Evolutionary conservation across 2,797 vertebrate genomes (phyloP).

Genomic region (Philypnodon macrostomus): DNA sequence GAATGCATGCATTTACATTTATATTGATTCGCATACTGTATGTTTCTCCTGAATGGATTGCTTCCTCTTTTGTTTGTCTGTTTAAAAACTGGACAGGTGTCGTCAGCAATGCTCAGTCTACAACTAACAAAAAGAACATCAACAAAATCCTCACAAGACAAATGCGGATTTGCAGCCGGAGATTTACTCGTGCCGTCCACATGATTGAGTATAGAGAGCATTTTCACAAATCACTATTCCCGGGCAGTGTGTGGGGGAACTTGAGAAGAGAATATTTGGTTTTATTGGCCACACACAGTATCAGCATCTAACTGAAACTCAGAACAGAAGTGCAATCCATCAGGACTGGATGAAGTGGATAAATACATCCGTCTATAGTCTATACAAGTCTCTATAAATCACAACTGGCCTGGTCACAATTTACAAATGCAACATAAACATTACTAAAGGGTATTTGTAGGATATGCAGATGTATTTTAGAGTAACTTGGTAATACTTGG

Average conservation of each 20-base stretch:
- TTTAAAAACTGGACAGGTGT: constrained; percentile 11
- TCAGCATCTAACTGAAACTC: constrained; percentile 29
- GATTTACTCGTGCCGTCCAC: constrained; percentile 39
- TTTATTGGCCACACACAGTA: constrained; percentile 39
- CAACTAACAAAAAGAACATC: constrained; percentile 26
- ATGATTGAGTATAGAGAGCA: constrained; percentile 38
- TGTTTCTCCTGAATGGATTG: too few relatives aligned
- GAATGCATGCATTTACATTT: constrained; percentile 2
- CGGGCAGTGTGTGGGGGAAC: constrained; percentile 25
- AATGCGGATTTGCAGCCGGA: constrained; percentile 21
- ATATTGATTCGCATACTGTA: constrained; percentile 5
- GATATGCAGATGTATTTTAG: too few relatives aligned
- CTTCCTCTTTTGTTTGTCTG: constrained; percentile 8
- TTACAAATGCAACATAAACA: constrained; percentile 7
- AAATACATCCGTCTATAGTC: constrained; percentile 40
- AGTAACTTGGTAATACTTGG: neutral
- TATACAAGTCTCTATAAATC: constrained; percentile 36
- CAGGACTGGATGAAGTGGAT: constrained; percentile 38
- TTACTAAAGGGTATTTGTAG: constrained; percentile 2
- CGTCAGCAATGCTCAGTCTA: constrained; percentile 14
- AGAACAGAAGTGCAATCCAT: constrained; percentile 39
- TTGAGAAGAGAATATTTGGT: constrained; percentile 38
- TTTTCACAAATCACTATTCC: constrained; percentile 31
- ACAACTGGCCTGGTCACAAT: constrained; percentile 12
- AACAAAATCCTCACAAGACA: constrained; percentile 26